Base-by-base conservation (phyloP, 2,888 invertebrate genomes). In the Dicranocentrus wangi region DNA sequence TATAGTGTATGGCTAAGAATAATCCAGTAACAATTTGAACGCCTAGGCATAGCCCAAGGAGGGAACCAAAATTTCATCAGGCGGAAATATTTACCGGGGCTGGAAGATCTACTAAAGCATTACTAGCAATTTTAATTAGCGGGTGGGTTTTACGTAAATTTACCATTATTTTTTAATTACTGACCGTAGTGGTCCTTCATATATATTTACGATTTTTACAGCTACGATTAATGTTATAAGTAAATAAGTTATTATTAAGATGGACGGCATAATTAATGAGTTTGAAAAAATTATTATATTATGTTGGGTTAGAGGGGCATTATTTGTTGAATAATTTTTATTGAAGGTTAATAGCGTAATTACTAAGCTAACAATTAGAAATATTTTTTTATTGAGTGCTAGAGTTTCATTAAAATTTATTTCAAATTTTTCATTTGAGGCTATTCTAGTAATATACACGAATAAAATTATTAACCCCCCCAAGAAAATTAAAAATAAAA, bases 1-100 rank as follows among this genome's bases (percentile, higher is more conserved):
- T 90, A 87, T 93, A 93, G 87, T 93, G 93, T 91, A 93, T 92
- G 0, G 93, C 91, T 90, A 93, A 88, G 88, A 93, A 92, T 88
- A 93, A 86, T 55, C 93, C 93, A 27, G 93, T 92, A 76, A 92
- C 82, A 89, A 93, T 92, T 92, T 93, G 93, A 80, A 91, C 90
- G 78, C 91, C 89, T 90, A 93, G 89, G 87, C 91, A 92, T 88
- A 93, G 81, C 58, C 91, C 92, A 90, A 93, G 86, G 87, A 93
- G 85, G 0, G 92, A 93, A 5, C 92, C 93, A 90, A 93, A 93
- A 89, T 93, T 93, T 92, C 93, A 93, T 90, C 91, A 90, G 42
- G 88, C 83, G 55, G 91, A 91, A 88, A 93, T 92, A 90, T 92
- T 92, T 27, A 90, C 89, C 0, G 92, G 92, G 0, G 91, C 88